A percentile compares a stretch with the other conserved stretches of the same genome.
These are phyloP conservation scores for Philopotamus ludificatus DNA, from an alignment of 1,140 invertebrate species.

Conservation along the genomic window DNA sequence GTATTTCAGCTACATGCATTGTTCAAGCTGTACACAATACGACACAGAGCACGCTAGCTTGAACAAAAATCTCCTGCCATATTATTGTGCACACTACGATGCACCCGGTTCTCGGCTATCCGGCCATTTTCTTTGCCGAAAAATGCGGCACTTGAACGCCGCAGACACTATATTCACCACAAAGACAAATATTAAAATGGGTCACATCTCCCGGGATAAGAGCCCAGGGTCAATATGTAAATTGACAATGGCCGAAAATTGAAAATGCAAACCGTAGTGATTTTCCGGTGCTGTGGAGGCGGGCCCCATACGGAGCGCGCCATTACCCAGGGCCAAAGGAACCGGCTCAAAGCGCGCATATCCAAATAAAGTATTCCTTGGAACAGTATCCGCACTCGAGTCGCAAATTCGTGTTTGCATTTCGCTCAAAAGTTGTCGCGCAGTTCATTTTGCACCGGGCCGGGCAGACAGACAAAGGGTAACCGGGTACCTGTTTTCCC, in stretches of 20 bases:
- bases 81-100: no score
- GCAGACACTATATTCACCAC: no score
- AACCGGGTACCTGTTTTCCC: not conserved
- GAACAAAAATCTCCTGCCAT: no score
- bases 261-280: slow-evolving; percentile 26
- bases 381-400: slow-evolving; percentile 17
- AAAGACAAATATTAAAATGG: no score
- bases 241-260: no score
- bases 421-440: slow-evolving; percentile 31
- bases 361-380: slow-evolving; percentile 35
- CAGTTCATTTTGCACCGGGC: not conserved
- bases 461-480: not conserved
- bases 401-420: slow-evolving; percentile 37
- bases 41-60: no score
- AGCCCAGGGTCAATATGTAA: no score
- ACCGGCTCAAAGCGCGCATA: not conserved
- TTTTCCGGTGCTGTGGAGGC: slow-evolving; percentile 13
- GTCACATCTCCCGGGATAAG: no score
- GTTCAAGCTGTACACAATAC: not conserved
- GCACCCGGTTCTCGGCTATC: no score
- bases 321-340: slow-evolving; percentile 18
- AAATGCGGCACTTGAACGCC: no score
- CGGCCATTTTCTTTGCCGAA: no score
- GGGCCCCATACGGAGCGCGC: not conserved
- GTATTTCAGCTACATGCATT: not conserved